Percentiles rank a stretch among this genome's conserved stretches.
phyloP scores from a whole-genome alignment of 2,888 invertebrate genomes.

The Carterocephalus palaemon region DNA sequence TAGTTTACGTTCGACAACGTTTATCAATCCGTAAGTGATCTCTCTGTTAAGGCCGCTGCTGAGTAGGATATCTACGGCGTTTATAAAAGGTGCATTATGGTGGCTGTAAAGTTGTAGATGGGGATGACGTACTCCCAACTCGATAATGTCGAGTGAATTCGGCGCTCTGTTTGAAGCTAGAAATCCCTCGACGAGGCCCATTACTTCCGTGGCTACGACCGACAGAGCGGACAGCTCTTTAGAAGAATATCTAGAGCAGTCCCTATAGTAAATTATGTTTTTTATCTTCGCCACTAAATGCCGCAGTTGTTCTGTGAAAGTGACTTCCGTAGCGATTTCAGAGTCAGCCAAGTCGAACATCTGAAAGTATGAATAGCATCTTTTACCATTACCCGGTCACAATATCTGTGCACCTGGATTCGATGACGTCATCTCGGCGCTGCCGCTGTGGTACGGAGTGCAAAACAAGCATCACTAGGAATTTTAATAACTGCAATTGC shows the following conservation, averaged over 20 bases:
- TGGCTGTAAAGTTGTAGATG: slow-evolving; percentile 71
- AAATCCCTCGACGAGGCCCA: slow-evolving; percentile 81
- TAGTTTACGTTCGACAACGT: slow-evolving; percentile 71
- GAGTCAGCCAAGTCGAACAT: slow-evolving; percentile 83
- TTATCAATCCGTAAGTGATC: slow-evolving; percentile 72
- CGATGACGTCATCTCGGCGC: too few relatives aligned
- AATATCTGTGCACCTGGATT: slow-evolving; percentile 1
- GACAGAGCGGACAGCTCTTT: slow-evolving; percentile 78
- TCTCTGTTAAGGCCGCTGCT: slow-evolving; percentile 73
- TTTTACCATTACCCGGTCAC: background rate
- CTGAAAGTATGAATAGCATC: slow-evolving; percentile 75
- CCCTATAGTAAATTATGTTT: slow-evolving; percentile 68
- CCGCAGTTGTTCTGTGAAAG: slow-evolving; percentile 82
- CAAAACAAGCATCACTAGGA: too few relatives aligned
- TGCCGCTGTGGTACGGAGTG: too few relatives aligned
- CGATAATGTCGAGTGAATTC: slow-evolving; percentile 70
- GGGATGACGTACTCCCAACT: slow-evolving; percentile 64
- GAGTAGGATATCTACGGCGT: slow-evolving; percentile 68
- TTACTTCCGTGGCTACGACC: slow-evolving; percentile 80
- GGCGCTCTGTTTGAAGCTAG: slow-evolving; percentile 69
- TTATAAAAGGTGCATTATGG: slow-evolving; percentile 71
- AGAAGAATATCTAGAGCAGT: slow-evolving; percentile 66
- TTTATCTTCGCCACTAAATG: slow-evolving; percentile 73
- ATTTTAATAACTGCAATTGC: too few relatives aligned
- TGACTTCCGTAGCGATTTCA: slow-evolving; percentile 82